These are phyloP conservation scores for Hoplostethus mediterraneus DNA, from an alignment of 2,797 vertebrate species.

Conservation along the genomic window DNA sequence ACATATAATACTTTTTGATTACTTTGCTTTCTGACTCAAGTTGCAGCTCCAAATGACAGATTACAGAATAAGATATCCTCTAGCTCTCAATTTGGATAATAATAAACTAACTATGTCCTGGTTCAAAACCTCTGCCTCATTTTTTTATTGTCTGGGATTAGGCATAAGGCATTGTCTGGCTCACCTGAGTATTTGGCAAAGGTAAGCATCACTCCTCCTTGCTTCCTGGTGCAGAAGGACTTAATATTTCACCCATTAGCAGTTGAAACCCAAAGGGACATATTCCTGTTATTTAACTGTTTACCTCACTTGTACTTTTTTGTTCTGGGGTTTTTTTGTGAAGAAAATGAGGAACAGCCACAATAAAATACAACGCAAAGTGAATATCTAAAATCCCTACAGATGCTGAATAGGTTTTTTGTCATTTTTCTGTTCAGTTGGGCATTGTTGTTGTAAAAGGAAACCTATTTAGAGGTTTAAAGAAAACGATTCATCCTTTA, in stretches of 20 bases:
- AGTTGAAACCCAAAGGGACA: too few relatives aligned
- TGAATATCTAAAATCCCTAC: too few relatives aligned
- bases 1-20: too few relatives aligned
- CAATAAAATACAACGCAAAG: too few relatives aligned
- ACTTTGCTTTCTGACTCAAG: too few relatives aligned
- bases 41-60: too few relatives aligned
- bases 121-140: constrained; percentile 32
- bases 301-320: not conserved
- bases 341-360: not conserved
- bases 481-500: too few relatives aligned
- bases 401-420: too few relatives aligned
- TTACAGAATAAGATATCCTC: too few relatives aligned
- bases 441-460: not conserved
- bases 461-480: not conserved
- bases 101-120: constrained; percentile 45
- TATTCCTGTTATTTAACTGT: not conserved
- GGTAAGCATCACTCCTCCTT: not conserved
- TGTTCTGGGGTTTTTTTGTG: not conserved
- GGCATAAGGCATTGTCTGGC: constrained; percentile 12
- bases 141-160: too few relatives aligned
- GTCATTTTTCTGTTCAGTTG: too few relatives aligned
- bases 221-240: constrained; percentile 20
- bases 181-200: constrained; percentile 27
- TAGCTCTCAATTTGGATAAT: constrained; percentile 25
- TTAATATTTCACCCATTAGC: constrained; percentile 56